Conservation (phyloP, 2,113 vertebrate genomes). For the Tyto alba region DNA sequence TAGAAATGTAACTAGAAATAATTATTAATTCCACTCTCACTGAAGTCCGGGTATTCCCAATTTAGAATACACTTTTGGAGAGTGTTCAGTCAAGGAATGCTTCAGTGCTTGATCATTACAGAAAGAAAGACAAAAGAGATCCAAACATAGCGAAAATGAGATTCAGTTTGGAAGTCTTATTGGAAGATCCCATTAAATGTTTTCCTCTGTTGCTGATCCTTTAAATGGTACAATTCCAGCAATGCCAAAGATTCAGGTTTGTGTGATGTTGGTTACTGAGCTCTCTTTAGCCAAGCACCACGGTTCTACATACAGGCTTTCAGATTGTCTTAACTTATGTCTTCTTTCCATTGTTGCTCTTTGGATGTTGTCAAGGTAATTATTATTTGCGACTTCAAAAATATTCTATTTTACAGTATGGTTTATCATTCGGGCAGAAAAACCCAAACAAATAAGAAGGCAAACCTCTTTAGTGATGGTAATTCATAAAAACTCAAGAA, state of each 20-base stretch:
- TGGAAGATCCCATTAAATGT: neutral
- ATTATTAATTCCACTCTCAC: neutral
- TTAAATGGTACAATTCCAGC: neutral
- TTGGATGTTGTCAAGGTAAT: neutral
- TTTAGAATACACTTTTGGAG: neutral
- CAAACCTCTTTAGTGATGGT: neutral
- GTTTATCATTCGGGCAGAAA: neutral
- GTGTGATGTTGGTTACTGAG: accelerated
- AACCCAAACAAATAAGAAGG: accelerated
- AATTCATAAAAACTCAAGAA: neutral
- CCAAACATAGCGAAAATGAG: neutral
- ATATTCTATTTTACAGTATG: neutral
- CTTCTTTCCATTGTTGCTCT: neutral
- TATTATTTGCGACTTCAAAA: neutral
- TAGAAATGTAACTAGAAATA: neutral
- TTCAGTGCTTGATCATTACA: neutral
- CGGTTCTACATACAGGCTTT: neutral
- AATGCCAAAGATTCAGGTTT: neutral
- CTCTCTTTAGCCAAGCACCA: neutral
- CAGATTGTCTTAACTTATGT: neutral
- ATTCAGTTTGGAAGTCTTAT: neutral
- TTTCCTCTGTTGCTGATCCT: neutral
- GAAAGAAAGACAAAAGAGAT: neutral
- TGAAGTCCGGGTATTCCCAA: neutral
- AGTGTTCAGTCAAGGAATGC: neutral